Conservation (phyloP, 2,113 vertebrate genomes). For the Crotalus viridis region DNA sequence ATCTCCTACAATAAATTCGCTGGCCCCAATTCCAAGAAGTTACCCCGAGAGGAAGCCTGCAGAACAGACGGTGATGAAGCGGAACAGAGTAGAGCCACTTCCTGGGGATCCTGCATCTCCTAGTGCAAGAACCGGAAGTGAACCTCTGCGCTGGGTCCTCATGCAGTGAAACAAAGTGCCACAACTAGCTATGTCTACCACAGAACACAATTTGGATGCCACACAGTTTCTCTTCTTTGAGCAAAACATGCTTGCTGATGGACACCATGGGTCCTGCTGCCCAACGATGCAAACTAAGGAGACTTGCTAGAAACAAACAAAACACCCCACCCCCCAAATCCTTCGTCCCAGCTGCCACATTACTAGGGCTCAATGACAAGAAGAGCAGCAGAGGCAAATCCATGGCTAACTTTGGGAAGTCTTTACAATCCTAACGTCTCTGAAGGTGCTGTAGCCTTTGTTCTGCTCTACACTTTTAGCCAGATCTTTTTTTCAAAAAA, state of each 20-base stretch:
- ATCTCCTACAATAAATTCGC: not conserved
- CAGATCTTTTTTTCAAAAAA: not conserved
- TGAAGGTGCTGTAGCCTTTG: constrained; percentile 48
- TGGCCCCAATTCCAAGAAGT: constrained; percentile 29
- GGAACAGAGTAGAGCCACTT: not conserved
- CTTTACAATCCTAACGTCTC: constrained; percentile 58
- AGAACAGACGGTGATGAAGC: not conserved
- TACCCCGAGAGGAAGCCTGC: constrained; percentile 11
- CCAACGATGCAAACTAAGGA: not conserved
- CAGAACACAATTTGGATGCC: constrained; percentile 49
- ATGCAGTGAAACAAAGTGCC: constrained; percentile 70
- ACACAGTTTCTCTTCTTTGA: not conserved
- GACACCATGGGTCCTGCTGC: not conserved
- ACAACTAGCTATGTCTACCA: constrained; percentile 52
- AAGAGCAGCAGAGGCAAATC: constrained; percentile 56
- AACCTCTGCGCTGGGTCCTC: constrained; percentile 44
- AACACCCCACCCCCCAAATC: not conserved
- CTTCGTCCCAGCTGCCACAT: not conserved
- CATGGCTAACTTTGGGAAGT: constrained; percentile 61
- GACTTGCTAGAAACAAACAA: not conserved
- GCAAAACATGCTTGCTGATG: not conserved
- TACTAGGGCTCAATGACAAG: constrained; percentile 64
- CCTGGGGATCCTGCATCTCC: not conserved
- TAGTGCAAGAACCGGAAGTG: not conserved
- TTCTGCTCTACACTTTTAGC: constrained; percentile 21